These are phyloP conservation scores for Etheostoma nigrum DNA, from an alignment of 2,797 vertebrate species.

Conservation along the genomic window DNA sequence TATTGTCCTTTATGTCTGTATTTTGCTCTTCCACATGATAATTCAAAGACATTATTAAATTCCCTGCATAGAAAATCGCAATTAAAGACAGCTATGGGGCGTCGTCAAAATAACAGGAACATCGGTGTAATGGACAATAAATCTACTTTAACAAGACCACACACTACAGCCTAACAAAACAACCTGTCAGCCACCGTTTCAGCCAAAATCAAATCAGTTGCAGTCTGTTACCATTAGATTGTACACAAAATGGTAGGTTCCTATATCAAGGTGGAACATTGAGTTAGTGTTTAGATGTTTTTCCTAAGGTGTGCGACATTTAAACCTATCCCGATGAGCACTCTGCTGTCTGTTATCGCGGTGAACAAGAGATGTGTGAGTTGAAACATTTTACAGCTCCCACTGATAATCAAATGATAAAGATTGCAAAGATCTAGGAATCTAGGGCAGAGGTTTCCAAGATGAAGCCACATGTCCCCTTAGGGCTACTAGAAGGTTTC, in stretches of 20 bases:
- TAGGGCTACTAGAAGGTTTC: slow-evolving; percentile 51
- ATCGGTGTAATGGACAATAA: neutral
- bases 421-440: slow-evolving; percentile 42
- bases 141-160: neutral
- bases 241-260: neutral
- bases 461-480: slow-evolving; percentile 50
- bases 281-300: neutral
- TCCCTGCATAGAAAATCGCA: neutral
- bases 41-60: neutral
- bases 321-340: neutral
- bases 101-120: neutral
- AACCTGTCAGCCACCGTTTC: neutral
- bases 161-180: neutral
- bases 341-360: neutral
- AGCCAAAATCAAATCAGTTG: neutral
- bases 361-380: slow-evolving; percentile 1
- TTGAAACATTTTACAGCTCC: slow-evolving; percentile 19
- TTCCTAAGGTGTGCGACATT: neutral
- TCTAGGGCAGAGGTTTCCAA: slow-evolving; percentile 62
- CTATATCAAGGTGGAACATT: neutral
- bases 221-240: neutral
- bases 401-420: slow-evolving; percentile 43
- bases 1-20: neutral
- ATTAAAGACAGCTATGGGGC: neutral
- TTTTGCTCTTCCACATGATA: neutral